Evolutionary conservation across 1,140 invertebrate genomes (phyloP), one percentile per base, ranked within the genome.

Genomic region (Neotoxoptera formosana): DNA sequence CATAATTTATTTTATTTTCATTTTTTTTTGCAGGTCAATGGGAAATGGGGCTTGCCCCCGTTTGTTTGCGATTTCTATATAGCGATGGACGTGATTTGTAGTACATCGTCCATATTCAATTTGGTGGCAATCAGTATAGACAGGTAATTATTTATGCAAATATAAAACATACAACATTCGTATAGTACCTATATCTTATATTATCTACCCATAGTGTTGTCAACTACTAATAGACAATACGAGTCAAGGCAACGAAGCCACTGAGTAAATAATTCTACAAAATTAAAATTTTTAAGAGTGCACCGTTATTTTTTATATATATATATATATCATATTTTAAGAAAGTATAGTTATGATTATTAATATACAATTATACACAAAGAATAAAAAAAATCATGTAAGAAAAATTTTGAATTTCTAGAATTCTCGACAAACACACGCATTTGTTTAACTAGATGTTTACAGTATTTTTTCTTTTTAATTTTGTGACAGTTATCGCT

Each of bases 91-190:
- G 99, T 99, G 94, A 98, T 98, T 94, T 99, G 98, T 95, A 99
- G 98, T 95, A 99, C 99, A 53, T 99, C 99, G 94, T 99, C 99
- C 95, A 99, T 99, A 95, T 98, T 99, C 96, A 99, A 98, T 96
- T 96, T 99, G 94, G 98, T 99, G 94, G 99, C 99, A 94, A 99
- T 99, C 96, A 99, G 98, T 94, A 98, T 99, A 95, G 99, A 99
- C 96, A 98, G 99, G 99, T 99, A 96, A 51, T 84, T 92, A 84
- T 81, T 81, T 91, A 81, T 91, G 88, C 45, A 45, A 60, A 90
- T 60, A 60, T 45, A 60, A 60, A 90, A 41, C 88, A 36, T 34
- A 56, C 48, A 76, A n/a, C 60, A 67, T n/a, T 76, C 60, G 60
- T 76, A 34, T 17, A 76, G 30, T 67, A 67, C 21, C 51, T 67